Percentiles rank a stretch among this genome's conserved stretches.
These are phyloP conservation scores for Microctonus brassicae DNA, from an alignment of 2,888 invertebrate genomes.

Conservation along the genomic window DNA sequence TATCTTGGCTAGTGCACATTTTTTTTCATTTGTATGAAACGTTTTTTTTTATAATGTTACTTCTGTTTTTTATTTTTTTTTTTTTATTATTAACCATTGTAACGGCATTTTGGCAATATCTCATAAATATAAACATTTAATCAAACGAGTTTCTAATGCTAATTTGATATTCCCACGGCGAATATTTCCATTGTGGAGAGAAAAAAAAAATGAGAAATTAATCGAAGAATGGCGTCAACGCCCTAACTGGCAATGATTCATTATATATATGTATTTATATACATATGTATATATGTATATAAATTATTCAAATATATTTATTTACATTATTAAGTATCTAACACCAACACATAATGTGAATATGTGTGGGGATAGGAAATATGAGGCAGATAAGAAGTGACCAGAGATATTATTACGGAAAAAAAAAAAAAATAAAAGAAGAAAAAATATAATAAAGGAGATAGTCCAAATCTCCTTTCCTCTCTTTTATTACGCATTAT, in stretches of 20 bases:
- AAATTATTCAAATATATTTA: background rate
- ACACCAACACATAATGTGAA: background rate
- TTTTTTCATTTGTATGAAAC: constrained; percentile 35
- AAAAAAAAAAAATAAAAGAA: background rate
- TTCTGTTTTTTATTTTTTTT: constrained; percentile 55
- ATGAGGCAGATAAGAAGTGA: constrained; percentile 1
- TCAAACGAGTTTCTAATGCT: constrained; percentile 11
- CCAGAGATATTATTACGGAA: background rate
- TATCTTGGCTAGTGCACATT: constrained; percentile 33
- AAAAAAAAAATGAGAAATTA: constrained; percentile 15
- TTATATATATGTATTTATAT: constrained; percentile 21
- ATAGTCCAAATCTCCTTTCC: background rate
- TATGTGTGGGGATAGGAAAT: background rate
- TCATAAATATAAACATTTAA: constrained; percentile 58
- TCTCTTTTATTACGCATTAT: constrained; percentile 7
- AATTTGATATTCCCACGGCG: constrained; percentile 29
- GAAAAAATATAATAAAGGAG: background rate
- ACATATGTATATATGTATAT: constrained; percentile 1
- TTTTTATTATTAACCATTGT: constrained; percentile 58
- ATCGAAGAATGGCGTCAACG: constrained; percentile 30
- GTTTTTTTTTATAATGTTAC: constrained; percentile 15
- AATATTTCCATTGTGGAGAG: constrained; percentile 23
- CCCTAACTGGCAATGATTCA: constrained; percentile 22
- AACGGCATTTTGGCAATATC: constrained; percentile 61
- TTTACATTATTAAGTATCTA: background rate